Base-by-base conservation (phyloP, 1,140 invertebrate species). In the Drosophila lacteicornis region DNA sequence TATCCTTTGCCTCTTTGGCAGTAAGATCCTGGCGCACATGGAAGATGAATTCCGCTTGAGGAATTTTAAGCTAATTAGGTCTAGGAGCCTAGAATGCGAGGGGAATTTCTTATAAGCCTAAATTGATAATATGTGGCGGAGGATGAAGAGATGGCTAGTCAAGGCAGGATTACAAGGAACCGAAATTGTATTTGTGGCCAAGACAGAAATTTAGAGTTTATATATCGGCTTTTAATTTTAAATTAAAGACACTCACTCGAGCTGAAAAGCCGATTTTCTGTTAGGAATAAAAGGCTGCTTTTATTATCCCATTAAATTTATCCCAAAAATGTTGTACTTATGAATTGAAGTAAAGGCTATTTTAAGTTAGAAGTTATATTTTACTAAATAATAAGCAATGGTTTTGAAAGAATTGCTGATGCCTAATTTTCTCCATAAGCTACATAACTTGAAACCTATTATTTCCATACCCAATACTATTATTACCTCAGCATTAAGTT, bases 61-160 rank as follows among this genome's bases (percentile, higher is more conserved):
- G 70, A 74, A 74, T 73, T 46, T 60, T 38, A 15, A 73, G 68
- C 68, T 74, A 74, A 73, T 73, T 74, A 60, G 53, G 33, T 22
- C 69, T 49, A 43, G 19, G 30, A 49, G 53, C 17, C 45, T 27
- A 43, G 36, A 71, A 73, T 73, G 45, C 27, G 38, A 30, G 11
- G 11, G 38, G 67, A 59, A 74, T 51, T 47, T 38, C n/a, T 19
- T 19, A 58, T 33, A n/a, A 40, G 69, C 43, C 13, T 13, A 19
- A 62, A 36, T 25, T 45, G 27, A 22, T 17, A 36, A 45, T 62
- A 36, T 65, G 55, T 13, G 27, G 17, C 12, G 62, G 7, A 17
- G 38, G 3, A 45, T 25, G 12, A 36, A 45, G 40, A 61, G 40
- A 12, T 33, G 27, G 15, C 57, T 33, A 11, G 19, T 2, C 12